Evolutionary conservation across 2,797 vertebrate genomes (phyloP), one percentile per base, ranked within the genome.

Genomic region (Silurus lanzhouensis): DNA sequence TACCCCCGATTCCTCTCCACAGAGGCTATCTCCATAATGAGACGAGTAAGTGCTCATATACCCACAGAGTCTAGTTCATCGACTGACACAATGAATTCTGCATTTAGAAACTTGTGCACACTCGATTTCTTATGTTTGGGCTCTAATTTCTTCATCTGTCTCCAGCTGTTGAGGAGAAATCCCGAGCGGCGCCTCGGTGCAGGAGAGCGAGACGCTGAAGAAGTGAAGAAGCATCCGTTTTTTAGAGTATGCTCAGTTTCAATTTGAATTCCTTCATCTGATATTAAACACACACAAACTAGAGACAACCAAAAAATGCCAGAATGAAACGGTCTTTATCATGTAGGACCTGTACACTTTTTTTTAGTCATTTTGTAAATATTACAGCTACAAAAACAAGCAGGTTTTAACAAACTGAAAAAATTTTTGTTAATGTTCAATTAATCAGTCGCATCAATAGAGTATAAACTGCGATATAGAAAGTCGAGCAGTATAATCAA

Each of bases 21-120:
- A 71, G 98, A 99, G 93, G 97, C 98, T 88, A 99, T 99, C 93
- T 99, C 98, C 89, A 97, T 99, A 93, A 99, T 99, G 98, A 97
- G 98, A 95, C 95, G 97, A 96, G 98, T 99, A 94, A 90, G 96
- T 88, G 61, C 6, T 15, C 70, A 1, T 55, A 81, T 27, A 79
- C 6, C 15, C 17, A 0, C 63, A 27, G 15, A n/a, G n/a, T 76
- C n/a, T 44, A 12, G n/a, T 63, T 83, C 58, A 3, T 78, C 12
- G 22, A 13, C 15, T 9, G 27, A 20, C 14, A 46, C 22, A 63
- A 79, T 1, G 20, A 22, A 38, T 57, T 70, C 17, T 5, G 44
- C 27, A 20, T 85, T 27, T n/a, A 67, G 19, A 72, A 38, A 48
- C 2, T 46, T 63, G 52, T 44, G 19, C 79, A n/a, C 2, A 7